A percentile compares a stretch with the other conserved stretches of the same genome.
phyloP scores from a whole-genome alignment of 2,113 vertebrate species.

The Lanius collurio region DNA sequence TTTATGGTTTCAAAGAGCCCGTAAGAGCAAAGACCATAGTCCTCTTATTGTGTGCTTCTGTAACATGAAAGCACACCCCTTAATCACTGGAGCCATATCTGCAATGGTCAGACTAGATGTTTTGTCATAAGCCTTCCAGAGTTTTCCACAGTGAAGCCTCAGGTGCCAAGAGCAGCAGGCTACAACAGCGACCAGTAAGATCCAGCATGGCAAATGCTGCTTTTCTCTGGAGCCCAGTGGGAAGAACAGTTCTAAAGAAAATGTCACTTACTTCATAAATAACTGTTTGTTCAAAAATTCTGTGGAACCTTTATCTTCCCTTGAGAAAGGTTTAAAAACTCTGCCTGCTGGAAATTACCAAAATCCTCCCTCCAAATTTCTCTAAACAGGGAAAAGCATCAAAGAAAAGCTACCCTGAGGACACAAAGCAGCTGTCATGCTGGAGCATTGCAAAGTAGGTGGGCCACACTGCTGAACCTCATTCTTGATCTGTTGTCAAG shows the following conservation, averaged over 20 bases:
- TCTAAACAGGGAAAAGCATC: conserved; percentile 43
- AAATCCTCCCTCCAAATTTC: conserved; percentile 32
- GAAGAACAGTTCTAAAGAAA: conserved; percentile 5
- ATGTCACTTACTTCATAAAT: conserved; percentile 18
- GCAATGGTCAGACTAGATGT: neutral
- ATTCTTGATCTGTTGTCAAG: conserved; percentile 52
- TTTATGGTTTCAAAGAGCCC: neutral
- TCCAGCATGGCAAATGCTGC: neutral
- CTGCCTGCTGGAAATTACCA: conserved; percentile 38
- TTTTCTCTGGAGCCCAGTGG: neutral
- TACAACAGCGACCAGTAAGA: neutral
- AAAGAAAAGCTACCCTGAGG: conserved; percentile 34
- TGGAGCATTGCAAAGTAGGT: conserved; percentile 4
- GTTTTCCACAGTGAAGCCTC: neutral
- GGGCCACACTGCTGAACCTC: conserved; percentile 3
- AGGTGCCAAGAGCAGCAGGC: neutral
- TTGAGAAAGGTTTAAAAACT: conserved; percentile 35
- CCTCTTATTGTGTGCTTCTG: neutral
- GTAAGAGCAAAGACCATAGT: neutral
- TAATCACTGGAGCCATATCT: neutral
- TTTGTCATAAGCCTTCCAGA: neutral
- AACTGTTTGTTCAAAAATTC: conserved; percentile 21
- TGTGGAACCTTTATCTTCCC: conserved; percentile 28
- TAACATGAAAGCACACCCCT: neutral
- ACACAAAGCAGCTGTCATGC: conserved; percentile 17